Conservation (phyloP, 2,797 vertebrate species). For the Enteromius fasciolatus region DNA sequence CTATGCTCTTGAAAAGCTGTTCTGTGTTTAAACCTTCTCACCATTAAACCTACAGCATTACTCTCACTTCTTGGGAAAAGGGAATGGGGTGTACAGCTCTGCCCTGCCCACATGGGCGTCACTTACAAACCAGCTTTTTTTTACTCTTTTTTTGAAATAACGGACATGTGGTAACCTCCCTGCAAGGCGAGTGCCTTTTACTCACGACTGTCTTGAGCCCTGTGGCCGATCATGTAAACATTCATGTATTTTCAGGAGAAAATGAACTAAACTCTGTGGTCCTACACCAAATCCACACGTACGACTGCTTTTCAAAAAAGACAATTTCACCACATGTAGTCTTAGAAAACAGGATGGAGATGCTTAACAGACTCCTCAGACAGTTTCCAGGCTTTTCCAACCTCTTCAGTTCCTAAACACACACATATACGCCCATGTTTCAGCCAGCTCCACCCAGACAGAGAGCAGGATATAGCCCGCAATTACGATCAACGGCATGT, state of each 20-base stretch:
- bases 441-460: slow-evolving; percentile 62
- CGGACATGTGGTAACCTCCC: slow-evolving; percentile 47
- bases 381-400: slow-evolving; percentile 19
- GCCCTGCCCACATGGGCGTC: slow-evolving; percentile 32
- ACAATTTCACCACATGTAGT: background rate
- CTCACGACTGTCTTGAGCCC: slow-evolving; percentile 32
- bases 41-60: slow-evolving; percentile 52
- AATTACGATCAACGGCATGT: slow-evolving; percentile 71
- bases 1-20: slow-evolving; percentile 62
- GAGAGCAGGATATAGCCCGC: slow-evolving; percentile 64
- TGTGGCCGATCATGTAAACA: slow-evolving; percentile 47
- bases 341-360: slow-evolving; percentile 1
- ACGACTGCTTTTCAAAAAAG: background rate
- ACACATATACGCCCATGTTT: slow-evolving; percentile 46
- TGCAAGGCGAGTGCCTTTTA: slow-evolving; percentile 41
- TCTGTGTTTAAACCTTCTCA: slow-evolving; percentile 69
- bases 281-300: background rate
- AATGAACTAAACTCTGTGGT: background rate
- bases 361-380: slow-evolving; percentile 9
- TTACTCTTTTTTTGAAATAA: slow-evolving; percentile 47
- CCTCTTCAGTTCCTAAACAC: background rate
- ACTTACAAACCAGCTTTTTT: slow-evolving; percentile 39
- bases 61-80: slow-evolving; percentile 54
- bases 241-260: slow-evolving; percentile 38
- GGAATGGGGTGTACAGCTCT: background rate